Base-by-base conservation (phyloP, 30 jellyfish, hydroid and myxozoan species). In the Catostylus mosaicus region DNA sequence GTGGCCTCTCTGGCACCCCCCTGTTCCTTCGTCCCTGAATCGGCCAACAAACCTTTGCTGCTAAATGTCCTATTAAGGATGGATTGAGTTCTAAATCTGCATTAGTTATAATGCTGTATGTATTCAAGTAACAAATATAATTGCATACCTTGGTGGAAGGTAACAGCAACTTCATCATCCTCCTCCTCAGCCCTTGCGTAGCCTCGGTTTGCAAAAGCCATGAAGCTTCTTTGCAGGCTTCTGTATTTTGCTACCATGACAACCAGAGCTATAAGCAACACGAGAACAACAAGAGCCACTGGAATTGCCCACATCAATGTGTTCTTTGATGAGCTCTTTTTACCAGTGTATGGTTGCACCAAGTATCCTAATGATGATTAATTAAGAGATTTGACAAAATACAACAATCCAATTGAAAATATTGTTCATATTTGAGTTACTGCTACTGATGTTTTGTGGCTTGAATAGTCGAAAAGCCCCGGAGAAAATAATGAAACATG, bases 161-260 rank as follows among this genome's bases (percentile, higher is more conserved):
- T 79, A 0, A 93, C 98, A 5, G 92, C 98, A 64, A 91, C 87
- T 37, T 93, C 98, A 63, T 77, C 93, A 29, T 82, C 96, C 32
- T 93, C 98, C 4, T 88, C 97, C 12, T 75, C 90, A 0, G 95
- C 91, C 33, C 96, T 65, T 27, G 66, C 54, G 78, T 80, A 80
- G 43, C 98, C 97, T n/a, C 98, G 92, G 64, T 85, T 88, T 11
- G 98, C 94, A 66, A 93, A 93, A 29, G 98, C 97, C 98, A 93
- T 65, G 84, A 93, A 93, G 78, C 98, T 93, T 37, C 89, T 91
- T 78, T 93, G 98, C 50, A 93, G 81, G 30, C 90, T 84, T 27
- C 96, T 46, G 88, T 86, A 93, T 74, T 87, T 87, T 76, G 67
- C 63, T 19, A 78, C 80, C 96, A 93, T 82, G 62, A 82, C 88